These are phyloP conservation scores for Mesoclemmys tuberculata DNA, from an alignment of 2,113 vertebrate species.

Conservation along the genomic window DNA sequence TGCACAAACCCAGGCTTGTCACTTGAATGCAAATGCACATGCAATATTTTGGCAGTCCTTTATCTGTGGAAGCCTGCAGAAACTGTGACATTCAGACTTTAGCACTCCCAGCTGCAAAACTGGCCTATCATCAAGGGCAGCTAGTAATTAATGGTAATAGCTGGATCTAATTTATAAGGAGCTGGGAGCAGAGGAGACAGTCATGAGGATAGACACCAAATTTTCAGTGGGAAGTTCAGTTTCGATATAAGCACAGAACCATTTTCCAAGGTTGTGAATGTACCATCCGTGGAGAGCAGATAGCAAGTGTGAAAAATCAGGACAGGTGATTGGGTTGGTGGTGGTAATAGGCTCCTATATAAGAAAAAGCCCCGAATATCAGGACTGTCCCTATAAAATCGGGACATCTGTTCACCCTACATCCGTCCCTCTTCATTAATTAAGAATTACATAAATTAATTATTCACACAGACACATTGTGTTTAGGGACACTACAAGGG, in stretches of 20 bases:
- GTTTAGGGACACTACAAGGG: neutral
- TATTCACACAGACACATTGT: neutral
- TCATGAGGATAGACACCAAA: neutral
- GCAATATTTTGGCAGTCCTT: neutral
- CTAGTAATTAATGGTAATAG: neutral
- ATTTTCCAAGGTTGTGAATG: rapidly evolving
- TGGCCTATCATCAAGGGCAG: neutral
- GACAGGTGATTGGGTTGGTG: too few species aligned
- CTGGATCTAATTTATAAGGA: neutral
- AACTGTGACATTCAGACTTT: neutral
- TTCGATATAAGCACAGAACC: neutral
- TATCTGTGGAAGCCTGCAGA: neutral
- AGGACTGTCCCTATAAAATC: too few species aligned
- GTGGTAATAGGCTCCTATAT: too few species aligned
- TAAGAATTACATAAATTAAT: neutral
- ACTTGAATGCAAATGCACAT: neutral
- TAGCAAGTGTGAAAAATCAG: too few species aligned
- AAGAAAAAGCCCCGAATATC: too few species aligned
- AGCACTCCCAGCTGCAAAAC: neutral
- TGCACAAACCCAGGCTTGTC: rapidly evolving
- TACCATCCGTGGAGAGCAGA: neutral
- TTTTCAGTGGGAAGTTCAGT: neutral
- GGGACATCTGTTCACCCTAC: too few species aligned
- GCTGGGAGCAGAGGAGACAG: neutral
- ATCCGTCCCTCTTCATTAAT: neutral